These are phyloP conservation scores for Bellardia bayeri DNA, from an alignment of 2,888 invertebrate genomes.

Conservation along the genomic window DNA sequence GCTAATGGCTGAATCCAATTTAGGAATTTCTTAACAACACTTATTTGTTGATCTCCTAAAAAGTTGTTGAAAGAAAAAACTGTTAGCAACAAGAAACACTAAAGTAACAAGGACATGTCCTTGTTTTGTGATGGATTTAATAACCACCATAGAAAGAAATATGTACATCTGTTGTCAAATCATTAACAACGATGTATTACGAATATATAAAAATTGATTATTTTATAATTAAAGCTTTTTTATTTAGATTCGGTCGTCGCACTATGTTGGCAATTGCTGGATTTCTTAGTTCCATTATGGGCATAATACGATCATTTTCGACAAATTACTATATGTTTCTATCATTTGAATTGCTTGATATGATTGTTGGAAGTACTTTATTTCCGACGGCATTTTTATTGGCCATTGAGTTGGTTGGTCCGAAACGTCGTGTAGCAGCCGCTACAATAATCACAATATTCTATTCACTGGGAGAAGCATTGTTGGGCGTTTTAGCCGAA, in stretches of 20 bases:
- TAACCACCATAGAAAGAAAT: too few species aligned
- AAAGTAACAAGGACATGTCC: too few species aligned
- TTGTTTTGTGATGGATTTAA: too few species aligned
- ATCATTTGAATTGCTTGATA: constrained; percentile 89
- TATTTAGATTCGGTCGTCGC: constrained; percentile 86
- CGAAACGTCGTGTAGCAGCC: constrained; percentile 89
- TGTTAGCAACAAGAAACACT: too few species aligned
- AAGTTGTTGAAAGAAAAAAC: too few species aligned
- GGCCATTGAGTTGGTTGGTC: constrained; percentile 91
- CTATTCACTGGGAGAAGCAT: constrained; percentile 88
- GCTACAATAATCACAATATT: constrained; percentile 89
- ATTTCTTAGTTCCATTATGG: constrained; percentile 87
- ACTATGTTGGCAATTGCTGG: constrained; percentile 86
- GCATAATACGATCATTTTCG: constrained; percentile 89
- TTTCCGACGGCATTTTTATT: constrained; percentile 89
- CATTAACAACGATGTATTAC: too few species aligned
- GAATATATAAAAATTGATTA: too few species aligned
- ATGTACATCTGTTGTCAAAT: too few species aligned
- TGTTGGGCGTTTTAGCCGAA: constrained; percentile 89
- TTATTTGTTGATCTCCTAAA: too few species aligned
- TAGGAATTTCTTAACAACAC: too few species aligned
- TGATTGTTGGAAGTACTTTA: constrained; percentile 88
- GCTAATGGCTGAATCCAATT: too few species aligned
- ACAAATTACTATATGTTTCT: constrained; percentile 89
- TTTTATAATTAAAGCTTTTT: too few species aligned